Percentiles rank a stretch among this genome's conserved stretches.
These are phyloP conservation scores for Macaria notata DNA, from an alignment of 2,888 invertebrate species.

Conservation along the genomic window DNA sequence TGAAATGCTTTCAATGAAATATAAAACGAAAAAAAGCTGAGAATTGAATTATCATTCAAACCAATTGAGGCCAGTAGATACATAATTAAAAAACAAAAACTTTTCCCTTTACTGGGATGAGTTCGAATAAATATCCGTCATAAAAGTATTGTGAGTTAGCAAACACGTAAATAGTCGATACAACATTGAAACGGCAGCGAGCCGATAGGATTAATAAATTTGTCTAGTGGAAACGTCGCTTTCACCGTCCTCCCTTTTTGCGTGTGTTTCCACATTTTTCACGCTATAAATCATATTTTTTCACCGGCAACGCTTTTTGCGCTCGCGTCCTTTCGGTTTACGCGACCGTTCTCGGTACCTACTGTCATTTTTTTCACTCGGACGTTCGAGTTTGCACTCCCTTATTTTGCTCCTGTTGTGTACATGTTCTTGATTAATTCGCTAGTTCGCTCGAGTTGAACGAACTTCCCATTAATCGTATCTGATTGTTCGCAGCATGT, in stretches of 20 bases:
- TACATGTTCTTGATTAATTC: conserved; percentile 71
- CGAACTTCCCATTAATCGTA: conserved; percentile 42
- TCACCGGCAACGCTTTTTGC: conserved; percentile 79
- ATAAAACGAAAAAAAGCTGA: too few species aligned
- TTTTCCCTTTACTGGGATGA: too few species aligned
- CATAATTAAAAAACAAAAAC: too few species aligned
- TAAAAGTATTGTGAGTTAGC: too few species aligned
- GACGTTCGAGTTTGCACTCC: conserved; percentile 73
- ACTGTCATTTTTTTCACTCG: conserved; percentile 77
- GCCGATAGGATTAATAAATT: conserved; percentile 79
- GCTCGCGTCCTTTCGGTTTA: conserved; percentile 75
- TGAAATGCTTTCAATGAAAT: too few species aligned
- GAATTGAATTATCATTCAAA: too few species aligned
- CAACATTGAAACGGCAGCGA: conserved; percentile 55
- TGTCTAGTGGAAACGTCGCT: conserved; percentile 76
- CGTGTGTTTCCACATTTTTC: conserved; percentile 82
- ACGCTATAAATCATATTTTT: conserved; percentile 82
- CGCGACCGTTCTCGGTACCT: conserved; percentile 69
- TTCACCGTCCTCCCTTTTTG: conserved; percentile 75
- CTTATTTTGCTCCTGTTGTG: conserved; percentile 70
- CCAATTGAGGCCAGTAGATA: too few species aligned
- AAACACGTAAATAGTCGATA: conserved; percentile 41
- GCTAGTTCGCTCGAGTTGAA: conserved; percentile 48
- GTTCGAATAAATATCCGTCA: too few species aligned
- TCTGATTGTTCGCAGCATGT: conserved; percentile 7